phyloP scores from a whole-genome alignment of 2,888 invertebrate genomes.

The Phragmatobia fuliginosa region DNA sequence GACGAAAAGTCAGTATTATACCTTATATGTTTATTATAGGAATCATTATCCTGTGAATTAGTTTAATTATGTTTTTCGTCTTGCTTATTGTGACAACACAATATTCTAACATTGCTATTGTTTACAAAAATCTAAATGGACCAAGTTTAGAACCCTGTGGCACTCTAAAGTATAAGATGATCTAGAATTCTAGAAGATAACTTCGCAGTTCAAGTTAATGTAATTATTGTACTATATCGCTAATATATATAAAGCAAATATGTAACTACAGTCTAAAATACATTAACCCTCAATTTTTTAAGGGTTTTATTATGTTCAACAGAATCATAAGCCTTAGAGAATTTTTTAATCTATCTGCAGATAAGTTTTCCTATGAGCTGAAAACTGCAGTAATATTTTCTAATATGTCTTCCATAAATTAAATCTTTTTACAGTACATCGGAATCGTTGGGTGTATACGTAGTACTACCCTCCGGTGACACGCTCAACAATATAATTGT shows the following conservation, averaged over 20 bases:
- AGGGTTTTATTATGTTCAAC: neutral
- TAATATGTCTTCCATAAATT: too few species aligned
- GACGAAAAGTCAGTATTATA: slow-evolving; percentile 74
- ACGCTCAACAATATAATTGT: slow-evolving; percentile 65
- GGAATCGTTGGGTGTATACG: slow-evolving; percentile 74
- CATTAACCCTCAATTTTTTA: neutral
- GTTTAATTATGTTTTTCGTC: neutral
- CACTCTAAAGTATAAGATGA: neutral
- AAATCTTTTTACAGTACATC: slow-evolving; percentile 74
- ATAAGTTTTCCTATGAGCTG: neutral
- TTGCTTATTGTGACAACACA: neutral
- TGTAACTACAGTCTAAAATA: neutral
- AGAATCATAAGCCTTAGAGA: neutral
- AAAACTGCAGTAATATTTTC: too few species aligned
- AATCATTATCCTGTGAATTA: neutral
- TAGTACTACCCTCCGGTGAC: slow-evolving; percentile 55
- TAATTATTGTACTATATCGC: neutral
- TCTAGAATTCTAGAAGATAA: neutral
- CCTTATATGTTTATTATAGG: neutral
- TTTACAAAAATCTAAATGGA: neutral
- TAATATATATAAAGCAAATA: neutral
- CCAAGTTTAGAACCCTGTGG: neutral
- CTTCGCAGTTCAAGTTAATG: neutral
- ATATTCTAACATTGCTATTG: neutral
- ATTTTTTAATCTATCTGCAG: neutral